Evolutionary conservation across 2,797 vertebrate species (phyloP), one percentile per base, ranked within the genome.

Genomic region (Ctenopoma multispine): DNA sequence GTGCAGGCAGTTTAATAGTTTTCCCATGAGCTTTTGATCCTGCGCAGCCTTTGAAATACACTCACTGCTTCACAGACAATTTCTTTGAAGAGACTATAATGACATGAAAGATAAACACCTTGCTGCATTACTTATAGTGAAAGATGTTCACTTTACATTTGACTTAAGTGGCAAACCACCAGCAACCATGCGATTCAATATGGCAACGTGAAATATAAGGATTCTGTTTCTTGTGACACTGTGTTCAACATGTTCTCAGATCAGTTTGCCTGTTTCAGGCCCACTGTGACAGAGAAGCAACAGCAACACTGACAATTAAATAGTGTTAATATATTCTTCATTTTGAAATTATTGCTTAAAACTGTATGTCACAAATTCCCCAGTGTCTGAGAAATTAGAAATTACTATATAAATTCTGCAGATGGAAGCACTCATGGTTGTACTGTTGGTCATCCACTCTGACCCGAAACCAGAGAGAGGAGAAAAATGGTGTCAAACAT

Each of bases 11-110:
- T 41, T 48, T 68, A 14, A 4, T 23, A 29, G 18, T 79, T 38
- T 63, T 59, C 61, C 54, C 29, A 46, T 76, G 47, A 65, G 71
- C 29, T 50, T 82, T 74, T 87, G 72, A 81, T 79, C 51, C 9
- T 29, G 34, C 59, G 21, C 21, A 47, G n/a, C 29, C 49, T 77
- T 73, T 75, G 47, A 65, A 74, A 65, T 63, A 34, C 0, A 7
- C 20, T 55, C n/a, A 23, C 18, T 46, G 36, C 38, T 56, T 66
- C 51, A 56, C 65, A 53, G 58, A 43, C n/a, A 17, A 7, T 50
- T 38, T 72, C 34, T 71, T 21, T 75, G 62, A 78, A 61, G 41
- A 57, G 18, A 34, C 50, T 53, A 3, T 50, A 57, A 53, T 57
- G 27, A 48, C 29, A 17, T 50, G 56, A 41, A 60, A 50, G 34